These are phyloP conservation scores for Anoplolepis gracilipes DNA, from an alignment of 1,140 invertebrate species.

Conservation along the genomic window DNA sequence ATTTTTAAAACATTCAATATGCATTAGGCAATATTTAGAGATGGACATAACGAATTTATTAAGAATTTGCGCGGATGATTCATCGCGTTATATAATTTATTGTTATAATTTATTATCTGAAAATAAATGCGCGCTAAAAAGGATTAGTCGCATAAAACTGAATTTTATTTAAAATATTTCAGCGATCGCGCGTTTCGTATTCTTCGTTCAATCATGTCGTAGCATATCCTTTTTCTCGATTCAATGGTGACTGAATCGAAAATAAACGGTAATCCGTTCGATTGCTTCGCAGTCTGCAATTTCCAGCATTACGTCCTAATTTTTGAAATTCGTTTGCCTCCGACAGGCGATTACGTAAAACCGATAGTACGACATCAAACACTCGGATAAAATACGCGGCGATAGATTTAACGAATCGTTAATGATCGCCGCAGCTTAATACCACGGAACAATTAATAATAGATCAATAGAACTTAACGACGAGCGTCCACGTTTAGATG, in stretches of 20 bases:
- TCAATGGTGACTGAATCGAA: conserved; percentile 1
- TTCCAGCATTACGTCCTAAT: conserved; percentile 50
- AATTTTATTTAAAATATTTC: conserved; percentile 18
- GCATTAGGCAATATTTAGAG: too few relatives aligned
- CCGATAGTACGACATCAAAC: conserved; percentile 51
- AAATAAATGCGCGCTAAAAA: neutral
- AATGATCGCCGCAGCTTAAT: conserved; percentile 50
- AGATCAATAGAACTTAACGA: conserved; percentile 41
- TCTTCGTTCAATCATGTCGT: neutral
- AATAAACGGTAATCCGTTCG: conserved; percentile 16
- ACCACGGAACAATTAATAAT: conserved; percentile 33
- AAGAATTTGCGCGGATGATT: neutral
- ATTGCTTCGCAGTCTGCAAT: conserved; percentile 22
- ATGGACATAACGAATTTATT: neutral
- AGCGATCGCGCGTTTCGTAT: neutral
- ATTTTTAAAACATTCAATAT: neutral
- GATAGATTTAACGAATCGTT: conserved; percentile 53
- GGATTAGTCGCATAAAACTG: neutral
- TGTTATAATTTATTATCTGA: neutral
- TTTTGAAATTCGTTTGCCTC: conserved; percentile 40
- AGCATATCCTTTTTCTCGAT: conserved; percentile 33
- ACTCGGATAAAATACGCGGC: conserved; percentile 39
- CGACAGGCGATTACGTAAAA: conserved; percentile 27
- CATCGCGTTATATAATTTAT: neutral
- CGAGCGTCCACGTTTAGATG: neutral